phyloP scores from a whole-genome alignment of 92 coral and sea anemone genomes.

The Phymanthus crucifer region DNA sequence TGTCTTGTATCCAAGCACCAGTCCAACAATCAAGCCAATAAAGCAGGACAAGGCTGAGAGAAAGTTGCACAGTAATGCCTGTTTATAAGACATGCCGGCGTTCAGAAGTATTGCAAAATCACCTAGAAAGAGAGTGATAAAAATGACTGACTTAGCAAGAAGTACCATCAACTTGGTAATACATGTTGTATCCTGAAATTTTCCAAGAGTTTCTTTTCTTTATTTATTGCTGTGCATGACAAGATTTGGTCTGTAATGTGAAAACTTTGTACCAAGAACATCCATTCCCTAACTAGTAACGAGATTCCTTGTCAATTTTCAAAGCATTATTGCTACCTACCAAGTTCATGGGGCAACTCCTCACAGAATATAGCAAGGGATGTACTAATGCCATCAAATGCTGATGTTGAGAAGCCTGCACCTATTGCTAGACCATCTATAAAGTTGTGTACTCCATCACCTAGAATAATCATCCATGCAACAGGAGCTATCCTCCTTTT shows the following conservation, averaged over 20 bases:
- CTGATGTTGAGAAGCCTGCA: slow-evolving; percentile 83
- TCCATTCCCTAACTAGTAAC: too few species aligned
- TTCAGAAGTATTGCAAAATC: slow-evolving; percentile 97
- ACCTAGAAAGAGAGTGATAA: slow-evolving; percentile 51
- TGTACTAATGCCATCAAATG: slow-evolving; percentile 78
- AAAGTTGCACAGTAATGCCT: slow-evolving; percentile 86
- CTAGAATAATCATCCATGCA: slow-evolving; percentile 96
- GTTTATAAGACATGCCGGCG: slow-evolving; percentile 89
- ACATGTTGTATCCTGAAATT: too few species aligned
- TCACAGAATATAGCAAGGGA: slow-evolving; percentile 95
- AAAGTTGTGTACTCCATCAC: slow-evolving; percentile 91
- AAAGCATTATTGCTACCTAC: too few species aligned
- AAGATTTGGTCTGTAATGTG: too few species aligned
- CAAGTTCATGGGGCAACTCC: slow-evolving; percentile 95
- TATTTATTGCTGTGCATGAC: too few species aligned
- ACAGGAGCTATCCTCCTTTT: slow-evolving; percentile 70
- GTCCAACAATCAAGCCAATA: slow-evolving; percentile 82
- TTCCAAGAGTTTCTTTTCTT: too few species aligned
- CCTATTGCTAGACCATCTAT: slow-evolving; percentile 98
- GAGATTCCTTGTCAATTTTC: too few species aligned
- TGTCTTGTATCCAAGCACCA: slow-evolving; percentile 90
- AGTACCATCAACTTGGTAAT: too few species aligned
- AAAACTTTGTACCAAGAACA: too few species aligned
- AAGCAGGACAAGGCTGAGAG: slow-evolving; percentile 88
- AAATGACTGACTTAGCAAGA: not conserved